Evolutionary conservation across 1,140 invertebrate genomes (phyloP).

Genomic region (Cyphomyrmex costatus): DNA sequence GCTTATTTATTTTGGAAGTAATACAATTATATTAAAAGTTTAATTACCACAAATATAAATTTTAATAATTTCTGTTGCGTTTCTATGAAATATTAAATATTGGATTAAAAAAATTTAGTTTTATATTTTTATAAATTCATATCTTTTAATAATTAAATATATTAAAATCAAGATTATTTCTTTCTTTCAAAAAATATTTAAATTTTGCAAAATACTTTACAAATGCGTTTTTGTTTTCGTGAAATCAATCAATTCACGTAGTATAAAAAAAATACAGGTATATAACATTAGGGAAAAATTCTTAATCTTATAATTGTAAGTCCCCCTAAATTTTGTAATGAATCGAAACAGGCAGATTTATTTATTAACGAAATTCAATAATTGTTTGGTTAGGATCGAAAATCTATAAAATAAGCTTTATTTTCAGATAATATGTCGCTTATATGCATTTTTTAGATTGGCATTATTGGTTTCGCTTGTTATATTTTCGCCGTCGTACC

Average conservation of each 20-base stretch:
- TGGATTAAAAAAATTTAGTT: not conserved
- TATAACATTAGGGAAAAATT: not conserved
- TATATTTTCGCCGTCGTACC: constrained; percentile 14
- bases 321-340: not conserved
- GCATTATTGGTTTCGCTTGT: constrained; percentile 64
- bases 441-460: constrained; percentile 65
- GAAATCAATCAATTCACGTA: constrained; percentile 59
- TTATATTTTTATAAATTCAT: not conserved
- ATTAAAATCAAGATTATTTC: not conserved
- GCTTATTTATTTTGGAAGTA: not conserved
- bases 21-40: constrained; percentile 23
- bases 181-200: constrained; percentile 4
- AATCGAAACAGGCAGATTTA: not conserved
- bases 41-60: too few species aligned
- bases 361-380: not conserved
- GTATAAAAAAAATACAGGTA: not conserved
- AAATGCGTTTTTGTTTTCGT: not conserved
- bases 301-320: not conserved
- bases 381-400: constrained; percentile 1
- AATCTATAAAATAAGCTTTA: constrained; percentile 44
- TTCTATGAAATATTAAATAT: not conserved
- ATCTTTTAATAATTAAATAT: not conserved
- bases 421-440: constrained; percentile 56
- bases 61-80: not conserved
- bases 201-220: too few species aligned